These are phyloP conservation scores for Ichneumon xanthorius DNA, from an alignment of 2,888 invertebrate genomes.

Conservation along the genomic window DNA sequence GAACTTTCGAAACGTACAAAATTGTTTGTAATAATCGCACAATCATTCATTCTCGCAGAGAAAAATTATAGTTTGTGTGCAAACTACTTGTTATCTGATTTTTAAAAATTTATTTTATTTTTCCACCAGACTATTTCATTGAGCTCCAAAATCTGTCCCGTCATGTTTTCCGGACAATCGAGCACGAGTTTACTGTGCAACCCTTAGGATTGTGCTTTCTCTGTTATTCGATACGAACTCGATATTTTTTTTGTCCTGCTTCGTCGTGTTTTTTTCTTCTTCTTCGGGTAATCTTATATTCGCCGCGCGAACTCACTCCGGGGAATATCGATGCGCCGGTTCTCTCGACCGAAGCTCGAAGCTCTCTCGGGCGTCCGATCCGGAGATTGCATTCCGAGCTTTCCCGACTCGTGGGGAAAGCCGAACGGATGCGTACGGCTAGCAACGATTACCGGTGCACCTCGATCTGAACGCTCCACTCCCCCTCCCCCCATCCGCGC, in stretches of 20 bases:
- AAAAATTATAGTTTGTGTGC: background rate
- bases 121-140: background rate
- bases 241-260: background rate
- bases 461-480: background rate
- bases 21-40: background rate
- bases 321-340: slow-evolving; percentile 40
- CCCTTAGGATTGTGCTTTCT: slow-evolving; percentile 12
- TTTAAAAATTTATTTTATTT: too few relatives aligned
- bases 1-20: background rate
- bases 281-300: slow-evolving; percentile 39
- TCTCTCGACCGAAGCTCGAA: slow-evolving; percentile 6
- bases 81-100: too few relatives aligned
- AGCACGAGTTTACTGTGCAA: background rate
- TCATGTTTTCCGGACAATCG: background rate
- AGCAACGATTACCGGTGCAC: slow-evolving; percentile 46
- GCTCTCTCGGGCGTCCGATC: slow-evolving; percentile 43
- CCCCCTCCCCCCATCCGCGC: background rate
- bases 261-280: background rate
- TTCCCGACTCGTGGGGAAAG: slow-evolving; percentile 36
- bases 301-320: slow-evolving; percentile 32
- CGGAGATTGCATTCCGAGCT: slow-evolving; percentile 60
- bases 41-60: background rate
- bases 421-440: slow-evolving; percentile 37
- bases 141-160: background rate
- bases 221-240: slow-evolving; percentile 1